phyloP scores from a whole-genome alignment of 2,113 vertebrate genomes.

The Pyrgilauda ruficollis region DNA sequence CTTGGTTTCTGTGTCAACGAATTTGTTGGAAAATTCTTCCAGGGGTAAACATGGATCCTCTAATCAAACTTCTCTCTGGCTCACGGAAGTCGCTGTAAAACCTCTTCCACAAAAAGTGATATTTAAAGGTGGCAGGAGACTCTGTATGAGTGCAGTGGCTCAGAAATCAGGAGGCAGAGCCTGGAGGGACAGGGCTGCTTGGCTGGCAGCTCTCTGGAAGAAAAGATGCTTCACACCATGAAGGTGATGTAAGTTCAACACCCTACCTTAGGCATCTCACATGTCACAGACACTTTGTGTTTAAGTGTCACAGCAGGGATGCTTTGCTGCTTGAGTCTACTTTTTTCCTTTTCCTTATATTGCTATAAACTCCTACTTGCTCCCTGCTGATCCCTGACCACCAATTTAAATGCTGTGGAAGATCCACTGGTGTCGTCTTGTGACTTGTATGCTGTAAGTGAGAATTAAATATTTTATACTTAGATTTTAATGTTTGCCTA shows the following conservation, averaged over 20 bases:
- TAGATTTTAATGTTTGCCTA: neutral
- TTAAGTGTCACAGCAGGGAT: neutral
- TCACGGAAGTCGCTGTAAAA: neutral
- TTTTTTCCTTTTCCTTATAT: neutral
- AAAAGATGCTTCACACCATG: neutral
- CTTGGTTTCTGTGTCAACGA: neutral
- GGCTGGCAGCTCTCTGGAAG: neutral
- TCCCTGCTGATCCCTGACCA: neutral
- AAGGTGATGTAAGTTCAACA: neutral
- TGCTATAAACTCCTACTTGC: neutral
- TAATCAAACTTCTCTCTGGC: neutral
- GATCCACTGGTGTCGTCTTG: neutral
- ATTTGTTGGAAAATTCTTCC: neutral
- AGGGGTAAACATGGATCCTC: neutral
- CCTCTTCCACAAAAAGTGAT: neutral
- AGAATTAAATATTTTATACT: neutral
- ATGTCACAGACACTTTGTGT: neutral
- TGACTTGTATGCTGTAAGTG: neutral
- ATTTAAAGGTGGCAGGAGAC: neutral
- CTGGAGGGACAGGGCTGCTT: neutral
- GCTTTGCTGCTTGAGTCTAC: neutral
- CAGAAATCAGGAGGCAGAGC: neutral
- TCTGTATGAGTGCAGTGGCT: rapidly evolving
- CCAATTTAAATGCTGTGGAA: neutral
- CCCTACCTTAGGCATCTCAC: neutral